Conservation (phyloP, 2,888 invertebrate species). For the Melitaea athalia region DNA sequence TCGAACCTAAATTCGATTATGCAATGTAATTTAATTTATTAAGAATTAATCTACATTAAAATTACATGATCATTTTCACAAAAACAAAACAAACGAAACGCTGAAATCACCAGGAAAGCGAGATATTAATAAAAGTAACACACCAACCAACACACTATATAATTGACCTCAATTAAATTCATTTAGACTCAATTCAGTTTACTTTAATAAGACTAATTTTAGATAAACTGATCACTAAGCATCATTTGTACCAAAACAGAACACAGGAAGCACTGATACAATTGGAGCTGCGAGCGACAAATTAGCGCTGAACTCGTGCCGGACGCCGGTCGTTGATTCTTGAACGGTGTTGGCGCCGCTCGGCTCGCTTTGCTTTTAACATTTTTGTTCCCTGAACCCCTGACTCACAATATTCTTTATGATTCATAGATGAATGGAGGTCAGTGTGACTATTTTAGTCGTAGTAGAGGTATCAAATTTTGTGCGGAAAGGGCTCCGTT, state of each 20-base stretch:
- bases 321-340: slow-evolving; percentile 79
- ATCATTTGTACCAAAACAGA: slow-evolving; percentile 47
- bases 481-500: background rate
- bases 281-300: slow-evolving; percentile 77
- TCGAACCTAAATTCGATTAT: no score
- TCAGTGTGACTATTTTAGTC: slow-evolving; percentile 34
- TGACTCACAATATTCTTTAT: slow-evolving; percentile 26
- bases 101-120: no score
- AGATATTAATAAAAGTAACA: no score
- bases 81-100: no score
- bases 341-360: slow-evolving; percentile 64
- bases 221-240: slow-evolving; percentile 13
- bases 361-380: slow-evolving; percentile 31
- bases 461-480: slow-evolving; percentile 33
- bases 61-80: no score
- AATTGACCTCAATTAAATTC: background rate
- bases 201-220: background rate
- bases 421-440: slow-evolving; percentile 32
- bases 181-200: background rate
- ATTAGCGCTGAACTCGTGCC: slow-evolving; percentile 69
- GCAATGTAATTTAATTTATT: no score
- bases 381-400: slow-evolving; percentile 35
- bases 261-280: slow-evolving; percentile 76
- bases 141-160: background rate
- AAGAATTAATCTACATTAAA: no score